Base-by-base conservation (phyloP, 2,113 vertebrate species). In the Hippotragus niger region DNA sequence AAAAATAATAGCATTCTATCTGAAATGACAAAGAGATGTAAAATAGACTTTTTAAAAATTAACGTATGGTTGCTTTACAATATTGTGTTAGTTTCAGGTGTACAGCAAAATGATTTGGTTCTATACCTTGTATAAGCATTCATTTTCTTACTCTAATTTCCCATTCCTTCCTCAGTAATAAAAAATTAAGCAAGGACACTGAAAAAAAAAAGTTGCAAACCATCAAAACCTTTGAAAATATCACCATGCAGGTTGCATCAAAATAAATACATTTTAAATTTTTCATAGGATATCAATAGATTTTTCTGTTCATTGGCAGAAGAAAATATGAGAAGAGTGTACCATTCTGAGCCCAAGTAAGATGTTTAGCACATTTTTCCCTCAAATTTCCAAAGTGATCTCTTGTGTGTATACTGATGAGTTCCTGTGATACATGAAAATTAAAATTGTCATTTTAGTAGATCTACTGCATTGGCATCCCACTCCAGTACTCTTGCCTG, bases 361-460 rank as follows among this genome's bases (percentile, higher is more conserved):
- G 71, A 6, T 64, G 29, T 80, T 57, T 60, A 64, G 83, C 13
- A 45, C 52, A 36, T 88, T 88, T 60, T 43, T 45, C 31, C n/a
- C 3, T 33, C 60, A 74, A 36, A 27, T 2, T 9, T 33, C 76
- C 52, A 43, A 94, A 74, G 80, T 81, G 14, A n/a, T 40, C 2
- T 80, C 21, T 27, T 52, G 6, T 80, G 33, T 96, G 67, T 9
- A 0, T 58, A 55, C 14, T 95, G 29, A 21, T 45, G 53, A 55
- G n/a, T 43, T 92, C 8, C 12, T 55, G 10, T 57, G 55, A n/a
- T 8, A 92, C 67, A 36, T 60, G 81, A 86, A 53, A 78, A 7
- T 83, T 89, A 50, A 78, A n/a, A 78, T 87, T 53, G 19, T 21
- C 86, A 87, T 91, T 96, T 97, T 84, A 95, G 58, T 64, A 96